Conservation (phyloP, 2,888 invertebrate genomes). For the Patella pellucida region DNA sequence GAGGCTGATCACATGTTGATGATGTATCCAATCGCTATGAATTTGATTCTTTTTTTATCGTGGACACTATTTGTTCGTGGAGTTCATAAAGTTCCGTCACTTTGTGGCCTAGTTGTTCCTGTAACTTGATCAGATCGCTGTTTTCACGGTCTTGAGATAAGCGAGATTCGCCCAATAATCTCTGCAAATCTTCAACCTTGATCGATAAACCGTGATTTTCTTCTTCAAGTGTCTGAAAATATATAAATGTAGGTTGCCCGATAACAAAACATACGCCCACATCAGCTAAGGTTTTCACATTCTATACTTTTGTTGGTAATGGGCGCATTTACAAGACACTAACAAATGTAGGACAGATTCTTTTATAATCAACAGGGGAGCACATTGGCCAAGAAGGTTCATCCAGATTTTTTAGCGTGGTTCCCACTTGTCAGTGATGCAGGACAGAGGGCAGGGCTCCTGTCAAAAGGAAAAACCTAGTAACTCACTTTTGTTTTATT, state of each 20-base stretch:
- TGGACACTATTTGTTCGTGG: constrained; percentile 61
- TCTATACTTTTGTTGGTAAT: no score
- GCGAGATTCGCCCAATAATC: constrained; percentile 50
- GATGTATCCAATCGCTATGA: constrained; percentile 39
- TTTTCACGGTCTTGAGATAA: constrained; percentile 52
- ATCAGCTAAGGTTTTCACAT: no score
- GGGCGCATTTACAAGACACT: no score
- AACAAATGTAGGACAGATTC: background rate
- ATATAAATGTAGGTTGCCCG: background rate
- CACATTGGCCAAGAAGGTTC: no score
- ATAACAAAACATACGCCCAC: no score
- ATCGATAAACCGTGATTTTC: constrained; percentile 54
- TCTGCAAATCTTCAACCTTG: constrained; percentile 55
- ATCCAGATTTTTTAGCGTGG: no score
- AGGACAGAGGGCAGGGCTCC: no score
- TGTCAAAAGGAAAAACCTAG: no score
- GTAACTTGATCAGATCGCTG: constrained; percentile 56
- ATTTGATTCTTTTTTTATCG: constrained; percentile 56
- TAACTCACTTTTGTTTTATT: no score
- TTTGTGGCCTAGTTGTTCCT: constrained; percentile 61
- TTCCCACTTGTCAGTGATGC: no score
- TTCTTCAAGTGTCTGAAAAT: constrained; percentile 57
- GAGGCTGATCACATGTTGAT: background rate
- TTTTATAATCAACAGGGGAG: background rate
- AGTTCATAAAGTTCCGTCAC: constrained; percentile 64